Evolutionary conservation across 2,797 vertebrate genomes (phyloP).

Genomic region (Antennarius maculatus): DNA sequence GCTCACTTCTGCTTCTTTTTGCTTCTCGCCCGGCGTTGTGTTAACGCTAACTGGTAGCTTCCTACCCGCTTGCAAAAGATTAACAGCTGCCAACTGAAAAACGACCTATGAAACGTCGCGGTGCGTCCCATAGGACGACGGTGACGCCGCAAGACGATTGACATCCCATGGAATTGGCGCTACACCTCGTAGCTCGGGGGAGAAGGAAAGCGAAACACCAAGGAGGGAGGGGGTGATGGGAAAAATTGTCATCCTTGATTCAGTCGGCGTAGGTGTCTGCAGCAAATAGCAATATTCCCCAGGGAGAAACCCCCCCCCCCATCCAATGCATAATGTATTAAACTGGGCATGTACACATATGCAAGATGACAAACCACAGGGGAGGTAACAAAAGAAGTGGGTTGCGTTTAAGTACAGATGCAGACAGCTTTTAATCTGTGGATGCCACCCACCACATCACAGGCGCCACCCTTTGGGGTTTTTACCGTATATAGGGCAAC

Average conservation of each 20-base stretch:
- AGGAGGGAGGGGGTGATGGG: constrained; percentile 29
- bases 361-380: constrained; percentile 36
- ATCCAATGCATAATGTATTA: constrained; percentile 44
- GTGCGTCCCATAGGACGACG: constrained; percentile 10
- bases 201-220: constrained; percentile 21
- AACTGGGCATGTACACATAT: constrained; percentile 22
- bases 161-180: constrained; percentile 34
- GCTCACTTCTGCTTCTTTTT: background rate
- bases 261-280: constrained; percentile 4
- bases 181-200: constrained; percentile 20
- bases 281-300: constrained; percentile 22
- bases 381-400: constrained; percentile 49
- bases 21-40: constrained; percentile 10
- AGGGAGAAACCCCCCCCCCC: constrained; percentile 11
- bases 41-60: constrained; percentile 58
- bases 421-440: constrained; percentile 55
- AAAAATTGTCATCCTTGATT: constrained; percentile 49
- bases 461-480: constrained; percentile 42
- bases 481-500: constrained; percentile 48
- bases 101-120: background rate
- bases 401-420: constrained; percentile 50
- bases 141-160: constrained; percentile 7
- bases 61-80: constrained; percentile 46
- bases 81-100: background rate
- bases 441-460: constrained; percentile 42